Percentiles rank a stretch among this genome's conserved stretches.
Evolutionary conservation across 2,888 invertebrate species (phyloP).

Genomic region (Amphipoea oculea): DNA sequence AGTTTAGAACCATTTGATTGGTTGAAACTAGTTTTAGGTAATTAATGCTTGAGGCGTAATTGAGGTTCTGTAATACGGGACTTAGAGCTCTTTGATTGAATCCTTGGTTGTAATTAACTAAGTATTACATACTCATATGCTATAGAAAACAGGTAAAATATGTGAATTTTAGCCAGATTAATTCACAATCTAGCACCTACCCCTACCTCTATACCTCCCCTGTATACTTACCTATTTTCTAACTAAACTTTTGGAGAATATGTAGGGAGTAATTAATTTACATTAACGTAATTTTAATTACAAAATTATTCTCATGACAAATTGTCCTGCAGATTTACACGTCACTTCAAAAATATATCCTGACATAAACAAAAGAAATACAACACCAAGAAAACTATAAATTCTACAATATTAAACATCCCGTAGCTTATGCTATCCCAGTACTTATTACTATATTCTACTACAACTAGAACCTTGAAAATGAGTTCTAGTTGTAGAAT

Average conservation of each 20-base stretch:
- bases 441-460: conserved; percentile 78
- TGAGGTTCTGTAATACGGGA: no score
- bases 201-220: not conserved
- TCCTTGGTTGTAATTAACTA: not conserved
- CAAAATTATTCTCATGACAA: not conserved
- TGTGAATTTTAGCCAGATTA: not conserved
- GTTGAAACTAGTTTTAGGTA: no score
- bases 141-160: no score
- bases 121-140: not conserved
- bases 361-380: not conserved
- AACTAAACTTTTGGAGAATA: not conserved
- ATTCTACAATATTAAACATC: conserved; percentile 46
- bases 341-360: not conserved
- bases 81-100: not conserved
- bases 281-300: not conserved
- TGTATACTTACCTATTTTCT: not conserved
- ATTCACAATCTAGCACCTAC: not conserved
- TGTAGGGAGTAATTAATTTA: not conserved
- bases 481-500: conserved; percentile 70
- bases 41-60: no score
- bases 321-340: not conserved
- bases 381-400: conserved; percentile 30
- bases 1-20: no score
- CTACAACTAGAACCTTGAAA: conserved; percentile 74
- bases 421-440: conserved; percentile 68